phyloP scores from a whole-genome alignment of 2,113 vertebrate genomes.

The Ameiurus melas region DNA sequence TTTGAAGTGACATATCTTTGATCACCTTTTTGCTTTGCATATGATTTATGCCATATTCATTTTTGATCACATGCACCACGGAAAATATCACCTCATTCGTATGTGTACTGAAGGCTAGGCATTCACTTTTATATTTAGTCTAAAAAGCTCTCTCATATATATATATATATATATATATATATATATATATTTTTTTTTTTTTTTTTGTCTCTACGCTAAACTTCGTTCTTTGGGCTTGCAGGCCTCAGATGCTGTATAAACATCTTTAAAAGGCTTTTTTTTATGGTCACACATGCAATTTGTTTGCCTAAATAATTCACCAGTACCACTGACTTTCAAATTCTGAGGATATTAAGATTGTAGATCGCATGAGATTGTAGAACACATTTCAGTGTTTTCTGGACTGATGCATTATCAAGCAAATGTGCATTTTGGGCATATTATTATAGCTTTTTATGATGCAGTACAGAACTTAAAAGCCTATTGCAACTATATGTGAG shows the following conservation, averaged over 20 bases:
- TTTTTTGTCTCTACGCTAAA: too few relatives aligned
- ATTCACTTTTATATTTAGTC: slow-evolving; percentile 17
- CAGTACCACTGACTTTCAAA: background rate
- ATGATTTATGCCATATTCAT: slow-evolving; percentile 36
- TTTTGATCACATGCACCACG: slow-evolving; percentile 39
- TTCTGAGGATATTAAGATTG: background rate
- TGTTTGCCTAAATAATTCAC: background rate
- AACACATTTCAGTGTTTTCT: background rate
- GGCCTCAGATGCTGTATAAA: background rate
- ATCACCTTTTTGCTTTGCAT: slow-evolving; percentile 32
- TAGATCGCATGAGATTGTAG: background rate
- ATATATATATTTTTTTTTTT: too few relatives aligned
- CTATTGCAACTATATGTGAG: background rate
- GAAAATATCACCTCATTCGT: slow-evolving; percentile 12
- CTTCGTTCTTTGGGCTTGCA: background rate
- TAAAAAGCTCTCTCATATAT: too few relatives aligned
- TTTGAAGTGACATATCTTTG: slow-evolving; percentile 49
- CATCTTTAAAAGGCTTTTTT: background rate
- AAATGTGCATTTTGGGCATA: background rate
- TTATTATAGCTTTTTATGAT: background rate
- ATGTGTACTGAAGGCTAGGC: slow-evolving; percentile 34
- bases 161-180: too few relatives aligned
- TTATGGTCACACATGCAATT: background rate
- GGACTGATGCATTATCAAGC: background rate
- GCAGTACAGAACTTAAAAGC: background rate